phyloP scores from a whole-genome alignment of 2,113 vertebrate species.

The Catharus bicknelli region DNA sequence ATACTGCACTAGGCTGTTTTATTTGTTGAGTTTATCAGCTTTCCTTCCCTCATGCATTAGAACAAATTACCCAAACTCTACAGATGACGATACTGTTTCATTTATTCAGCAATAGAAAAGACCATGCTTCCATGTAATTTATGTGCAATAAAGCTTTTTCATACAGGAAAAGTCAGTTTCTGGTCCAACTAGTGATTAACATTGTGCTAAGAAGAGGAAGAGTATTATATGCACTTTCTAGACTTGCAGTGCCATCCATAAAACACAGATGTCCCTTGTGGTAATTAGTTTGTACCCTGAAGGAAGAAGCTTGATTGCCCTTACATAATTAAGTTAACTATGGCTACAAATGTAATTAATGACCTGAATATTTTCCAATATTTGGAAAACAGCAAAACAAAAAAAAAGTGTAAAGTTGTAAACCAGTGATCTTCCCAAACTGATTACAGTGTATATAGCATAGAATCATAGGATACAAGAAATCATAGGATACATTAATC shows the following conservation, averaged over 20 bases:
- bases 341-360: not conserved
- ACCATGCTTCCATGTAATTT: not conserved
- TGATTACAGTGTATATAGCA: not conserved
- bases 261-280: not conserved
- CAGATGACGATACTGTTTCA: not conserved
- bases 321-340: not conserved
- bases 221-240: not conserved
- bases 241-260: not conserved
- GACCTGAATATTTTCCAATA: not conserved
- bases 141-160: not conserved
- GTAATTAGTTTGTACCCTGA: not conserved
- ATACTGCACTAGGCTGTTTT: not conserved
- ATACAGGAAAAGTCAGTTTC: not conserved
- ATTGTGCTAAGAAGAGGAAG: not conserved
- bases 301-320: not conserved
- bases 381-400: too few relatives aligned
- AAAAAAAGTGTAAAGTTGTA: not conserved
- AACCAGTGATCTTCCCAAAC: not conserved
- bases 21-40: not conserved
- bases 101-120: not conserved
- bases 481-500: not conserved
- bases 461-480: not conserved
- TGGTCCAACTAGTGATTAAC: not conserved
- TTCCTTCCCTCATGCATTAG: not conserved
- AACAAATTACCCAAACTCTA: not conserved